A percentile compares a stretch with the other conserved stretches of the same genome.
phyloP scores from a whole-genome alignment of 2,113 vertebrate genomes.

The Triplophysa rosa region DNA sequence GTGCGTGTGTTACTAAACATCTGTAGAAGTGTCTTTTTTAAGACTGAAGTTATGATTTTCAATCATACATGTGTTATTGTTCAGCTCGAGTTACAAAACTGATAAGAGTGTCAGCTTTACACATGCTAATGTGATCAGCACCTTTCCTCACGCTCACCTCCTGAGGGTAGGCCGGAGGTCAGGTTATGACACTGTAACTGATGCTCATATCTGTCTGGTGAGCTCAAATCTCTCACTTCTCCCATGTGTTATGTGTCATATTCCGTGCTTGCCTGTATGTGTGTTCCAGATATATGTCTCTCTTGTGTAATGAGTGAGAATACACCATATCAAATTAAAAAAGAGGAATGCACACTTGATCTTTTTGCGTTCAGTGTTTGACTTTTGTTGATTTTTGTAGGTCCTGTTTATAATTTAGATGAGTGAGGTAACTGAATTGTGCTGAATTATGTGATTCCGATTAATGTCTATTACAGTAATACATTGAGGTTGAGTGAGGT shows the following conservation, averaged over 20 bases:
- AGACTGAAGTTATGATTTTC: not conserved
- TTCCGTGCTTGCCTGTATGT: slow-evolving; percentile 3
- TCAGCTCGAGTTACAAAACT: slow-evolving; percentile 29
- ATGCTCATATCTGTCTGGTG: slow-evolving; percentile 59
- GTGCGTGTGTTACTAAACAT: not conserved
- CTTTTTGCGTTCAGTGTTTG: slow-evolving; percentile 9
- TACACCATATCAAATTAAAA: not conserved
- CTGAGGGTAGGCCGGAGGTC: slow-evolving; percentile 47
- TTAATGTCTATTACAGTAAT: not conserved
- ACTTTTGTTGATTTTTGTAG: not conserved
- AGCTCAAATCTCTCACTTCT: slow-evolving; percentile 38
- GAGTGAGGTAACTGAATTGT: not conserved
- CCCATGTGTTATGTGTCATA: slow-evolving; percentile 9
- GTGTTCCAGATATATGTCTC: not conserved
- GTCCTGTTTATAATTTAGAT: not conserved
- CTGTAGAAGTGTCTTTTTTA: not conserved
- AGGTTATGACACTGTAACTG: slow-evolving; percentile 46
- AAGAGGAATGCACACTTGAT: not conserved
- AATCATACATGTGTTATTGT: slow-evolving; percentile 15
- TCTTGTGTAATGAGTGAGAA: not conserved
- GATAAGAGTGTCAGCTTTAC: slow-evolving; percentile 3
- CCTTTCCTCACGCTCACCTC: slow-evolving; percentile 19
- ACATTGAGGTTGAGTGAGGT: not conserved
- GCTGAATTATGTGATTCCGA: not conserved
- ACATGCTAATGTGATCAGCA: slow-evolving; percentile 27